Percentiles rank a stretch among this genome's conserved stretches.
Evolutionary conservation across 2,888 invertebrate species (phyloP).

Genomic region (Phlogophora meticulosa): DNA sequence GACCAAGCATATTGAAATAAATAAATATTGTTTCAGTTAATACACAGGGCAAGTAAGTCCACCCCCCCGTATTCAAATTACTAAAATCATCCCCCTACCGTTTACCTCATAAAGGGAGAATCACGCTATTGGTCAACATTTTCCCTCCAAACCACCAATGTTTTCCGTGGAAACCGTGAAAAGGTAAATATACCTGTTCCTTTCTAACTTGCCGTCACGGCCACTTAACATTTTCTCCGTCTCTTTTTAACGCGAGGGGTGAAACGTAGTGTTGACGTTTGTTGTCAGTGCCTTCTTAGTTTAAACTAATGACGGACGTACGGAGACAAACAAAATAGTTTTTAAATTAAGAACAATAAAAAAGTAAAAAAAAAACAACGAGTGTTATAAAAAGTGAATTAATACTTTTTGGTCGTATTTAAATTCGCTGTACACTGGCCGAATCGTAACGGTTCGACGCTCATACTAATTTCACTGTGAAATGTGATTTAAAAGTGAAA

Average conservation of each 20-base stretch:
- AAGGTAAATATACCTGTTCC: conserved; percentile 77
- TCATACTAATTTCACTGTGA: conserved; percentile 73
- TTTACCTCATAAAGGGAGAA: conserved; percentile 57
- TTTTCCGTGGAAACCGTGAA: conserved; percentile 81
- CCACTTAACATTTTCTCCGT: conserved; percentile 51
- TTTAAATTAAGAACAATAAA: conserved; percentile 61
- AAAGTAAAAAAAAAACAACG: conserved; percentile 20
- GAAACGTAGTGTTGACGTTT: conserved; percentile 72
- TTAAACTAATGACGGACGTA: conserved; percentile 86
- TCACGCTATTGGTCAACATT: conserved; percentile 77
- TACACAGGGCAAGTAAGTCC: conserved; percentile 48
- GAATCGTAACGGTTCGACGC: conserved; percentile 70
- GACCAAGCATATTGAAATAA: conserved; percentile 29
- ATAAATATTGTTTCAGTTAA: conserved; percentile 41
- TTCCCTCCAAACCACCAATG: conserved; percentile 75
- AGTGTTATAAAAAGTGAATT: conserved; percentile 40
- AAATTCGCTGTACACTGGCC: conserved; percentile 48
- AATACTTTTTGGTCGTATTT: conserved; percentile 49
- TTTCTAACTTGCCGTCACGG: conserved; percentile 66
- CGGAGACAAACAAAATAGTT: conserved; percentile 69
- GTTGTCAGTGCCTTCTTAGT: conserved; percentile 86
- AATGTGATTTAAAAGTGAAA: conserved; percentile 71
- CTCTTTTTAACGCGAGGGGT: conserved; percentile 82
- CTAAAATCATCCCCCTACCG: conserved; percentile 64
- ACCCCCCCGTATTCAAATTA: conserved; percentile 72